Conservation (phyloP, 2,888 invertebrate species). For the Psococerastis gibbosa region DNA sequence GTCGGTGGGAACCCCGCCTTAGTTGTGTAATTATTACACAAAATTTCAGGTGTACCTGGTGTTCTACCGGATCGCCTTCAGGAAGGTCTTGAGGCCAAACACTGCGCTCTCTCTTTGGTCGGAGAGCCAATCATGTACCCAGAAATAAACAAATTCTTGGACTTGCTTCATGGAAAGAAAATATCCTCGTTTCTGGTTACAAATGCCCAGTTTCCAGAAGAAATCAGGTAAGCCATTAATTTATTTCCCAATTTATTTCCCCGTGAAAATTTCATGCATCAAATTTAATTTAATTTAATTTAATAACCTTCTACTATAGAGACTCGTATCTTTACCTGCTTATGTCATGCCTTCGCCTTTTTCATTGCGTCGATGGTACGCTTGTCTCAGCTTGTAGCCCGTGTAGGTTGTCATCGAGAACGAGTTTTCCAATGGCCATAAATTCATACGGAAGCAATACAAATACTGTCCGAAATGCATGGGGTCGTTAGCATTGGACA, state of each 20-base stretch:
- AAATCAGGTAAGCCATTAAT: constrained; percentile 25
- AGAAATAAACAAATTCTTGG: constrained; percentile 31
- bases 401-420: no score
- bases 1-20: no score
- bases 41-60: constrained; percentile 33
- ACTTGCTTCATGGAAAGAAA: constrained; percentile 27
- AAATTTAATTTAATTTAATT: not conserved
- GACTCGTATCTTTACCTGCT: no score
- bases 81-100: constrained; percentile 30
- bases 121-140: constrained; percentile 43
- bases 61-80: constrained; percentile 28
- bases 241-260: no score
- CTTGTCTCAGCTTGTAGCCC: no score
- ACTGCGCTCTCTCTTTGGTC: constrained; percentile 37
- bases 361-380: no score
- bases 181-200: constrained; percentile 38
- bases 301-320: no score
- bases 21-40: not conserved
- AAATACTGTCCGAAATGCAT: no score
- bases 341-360: no score
- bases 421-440: no score
- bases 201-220: constrained; percentile 39
- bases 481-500: no score
- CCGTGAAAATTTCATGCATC: constrained; percentile 1
- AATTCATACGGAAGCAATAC: no score